Evolutionary conservation across 1,140 invertebrate genomes (phyloP).

Genomic region (Heterodera schachtii): DNA sequence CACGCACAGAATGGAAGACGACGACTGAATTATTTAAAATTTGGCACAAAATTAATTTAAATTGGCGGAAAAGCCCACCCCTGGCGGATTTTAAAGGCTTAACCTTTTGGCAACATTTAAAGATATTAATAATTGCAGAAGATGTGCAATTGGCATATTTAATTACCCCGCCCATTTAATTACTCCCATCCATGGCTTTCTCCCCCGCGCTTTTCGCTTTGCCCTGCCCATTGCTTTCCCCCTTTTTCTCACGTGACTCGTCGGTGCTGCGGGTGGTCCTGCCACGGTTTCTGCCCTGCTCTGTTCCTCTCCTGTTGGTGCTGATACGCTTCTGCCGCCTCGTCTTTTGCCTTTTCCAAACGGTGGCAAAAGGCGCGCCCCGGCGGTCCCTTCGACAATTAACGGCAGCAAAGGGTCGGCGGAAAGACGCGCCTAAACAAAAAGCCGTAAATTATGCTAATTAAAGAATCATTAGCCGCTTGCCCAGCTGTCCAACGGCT

Average conservation of each 20-base stretch:
- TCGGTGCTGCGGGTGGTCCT: not conserved
- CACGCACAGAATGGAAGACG: not conserved
- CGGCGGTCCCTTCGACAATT: not conserved
- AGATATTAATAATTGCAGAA: too few species aligned
- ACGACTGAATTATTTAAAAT: not conserved
- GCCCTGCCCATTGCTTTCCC: too few species aligned
- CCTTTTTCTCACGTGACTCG: not conserved
- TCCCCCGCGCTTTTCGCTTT: too few species aligned
- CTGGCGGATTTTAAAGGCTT: too few species aligned
- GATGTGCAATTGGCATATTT: too few species aligned
- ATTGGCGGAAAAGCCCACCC: too few species aligned
- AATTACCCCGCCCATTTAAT: not conserved
- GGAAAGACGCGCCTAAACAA: not conserved
- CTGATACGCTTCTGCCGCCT: not conserved
- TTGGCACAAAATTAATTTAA: not conserved
- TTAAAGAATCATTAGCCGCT: not conserved
- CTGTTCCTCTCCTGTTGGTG: not conserved
- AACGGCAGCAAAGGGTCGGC: not conserved
- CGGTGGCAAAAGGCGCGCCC: not conserved
- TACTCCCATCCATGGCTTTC: too few species aligned
- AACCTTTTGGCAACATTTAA: too few species aligned
- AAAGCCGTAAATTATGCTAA: not conserved
- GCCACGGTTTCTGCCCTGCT: not conserved
- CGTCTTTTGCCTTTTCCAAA: not conserved
- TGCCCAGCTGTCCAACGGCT: constrained; percentile 5